Evolutionary conservation across 2,888 invertebrate species (phyloP), one percentile per base, ranked within the genome.

Genomic region (Minunthozetes semirufus): DNA sequence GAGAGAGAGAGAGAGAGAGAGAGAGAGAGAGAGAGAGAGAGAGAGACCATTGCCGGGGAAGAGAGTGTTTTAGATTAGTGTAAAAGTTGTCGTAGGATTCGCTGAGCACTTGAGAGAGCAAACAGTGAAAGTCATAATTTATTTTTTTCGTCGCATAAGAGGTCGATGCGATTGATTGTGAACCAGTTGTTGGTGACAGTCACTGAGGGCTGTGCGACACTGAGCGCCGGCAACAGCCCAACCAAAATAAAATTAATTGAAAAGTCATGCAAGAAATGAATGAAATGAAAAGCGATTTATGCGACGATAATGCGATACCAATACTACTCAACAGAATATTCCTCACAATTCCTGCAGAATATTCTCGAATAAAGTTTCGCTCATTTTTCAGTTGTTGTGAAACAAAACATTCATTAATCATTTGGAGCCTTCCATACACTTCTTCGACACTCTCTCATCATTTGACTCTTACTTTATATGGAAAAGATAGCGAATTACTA

Each of bases 371-470:
- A n/a, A 66, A 38, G 17, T 19, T 66, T 38, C 1, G 38, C 19
- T 19, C 33, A 66, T 66, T 66, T 66, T 66, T 66, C 66, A 66
- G 17, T 50, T 11, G 38, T 9, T 38, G 33, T 11, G 19, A 66
- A 66, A 66, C 66, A 66, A 66, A 66, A 66, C 66, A 66, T 66
- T 42, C 66, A 66, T 66, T 66, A 66, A 66, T 66, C 66, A 66
- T 38, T 19, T 38, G 5, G 38, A 27, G 9, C 27, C 15, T 61
- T 29, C 8, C 8, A 46, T 11, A 46, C 46, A 8, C 9, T 46
- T 46, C 15, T 46, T 46, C 46, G 15, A 46, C 46, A n/a, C n/a
- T n/a, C n/a, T n/a, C n/a, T n/a, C n/a, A n/a, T n/a, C n/a, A n/a
- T n/a, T n/a, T n/a, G n/a, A n/a, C n/a, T n/a, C n/a, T n/a, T n/a